phyloP scores from a whole-genome alignment of 1,140 invertebrate genomes.

The Neomicropteryx cornuta region DNA sequence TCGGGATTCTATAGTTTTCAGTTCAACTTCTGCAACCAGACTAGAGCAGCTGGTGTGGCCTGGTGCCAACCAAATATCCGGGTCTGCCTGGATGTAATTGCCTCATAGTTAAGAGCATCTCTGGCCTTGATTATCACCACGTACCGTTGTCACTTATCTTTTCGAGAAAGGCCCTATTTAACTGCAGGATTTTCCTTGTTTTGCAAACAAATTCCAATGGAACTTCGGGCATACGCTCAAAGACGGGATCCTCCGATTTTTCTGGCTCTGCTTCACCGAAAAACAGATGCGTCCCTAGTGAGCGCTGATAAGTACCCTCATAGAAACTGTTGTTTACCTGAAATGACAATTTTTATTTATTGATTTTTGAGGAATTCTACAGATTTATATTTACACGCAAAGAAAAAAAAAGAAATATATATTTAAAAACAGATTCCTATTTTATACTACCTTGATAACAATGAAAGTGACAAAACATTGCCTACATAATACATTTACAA shows the following conservation, averaged over 20 bases:
- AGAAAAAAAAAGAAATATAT: background rate
- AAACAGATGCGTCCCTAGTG: constrained; percentile 34
- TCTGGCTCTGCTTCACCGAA: constrained; percentile 28
- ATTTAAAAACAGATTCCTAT: constrained; percentile 11
- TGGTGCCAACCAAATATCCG: too few relatives aligned
- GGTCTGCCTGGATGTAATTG: too few relatives aligned
- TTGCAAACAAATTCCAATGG: constrained; percentile 30
- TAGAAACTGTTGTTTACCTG: too few relatives aligned
- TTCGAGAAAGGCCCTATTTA: constrained; percentile 34
- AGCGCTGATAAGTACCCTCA: constrained; percentile 28
- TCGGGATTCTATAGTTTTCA: too few relatives aligned
- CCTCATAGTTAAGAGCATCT: too few relatives aligned
- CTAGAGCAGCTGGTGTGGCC: too few relatives aligned
- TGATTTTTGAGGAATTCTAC: background rate
- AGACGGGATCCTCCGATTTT: constrained; percentile 23
- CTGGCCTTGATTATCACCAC: too few relatives aligned
- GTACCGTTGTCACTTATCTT: constrained; percentile 25
- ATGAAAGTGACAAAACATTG: background rate
- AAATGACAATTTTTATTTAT: constrained; percentile 11
- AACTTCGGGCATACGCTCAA: constrained; percentile 30
- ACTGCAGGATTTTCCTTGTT: constrained; percentile 27
- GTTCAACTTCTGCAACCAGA: too few relatives aligned
- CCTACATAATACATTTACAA: background rate
- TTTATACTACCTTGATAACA: constrained; percentile 7
- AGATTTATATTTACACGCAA: constrained; percentile 1